phyloP scores from a whole-genome alignment of 1,140 invertebrate genomes.

The Helicoverpa armigera region DNA sequence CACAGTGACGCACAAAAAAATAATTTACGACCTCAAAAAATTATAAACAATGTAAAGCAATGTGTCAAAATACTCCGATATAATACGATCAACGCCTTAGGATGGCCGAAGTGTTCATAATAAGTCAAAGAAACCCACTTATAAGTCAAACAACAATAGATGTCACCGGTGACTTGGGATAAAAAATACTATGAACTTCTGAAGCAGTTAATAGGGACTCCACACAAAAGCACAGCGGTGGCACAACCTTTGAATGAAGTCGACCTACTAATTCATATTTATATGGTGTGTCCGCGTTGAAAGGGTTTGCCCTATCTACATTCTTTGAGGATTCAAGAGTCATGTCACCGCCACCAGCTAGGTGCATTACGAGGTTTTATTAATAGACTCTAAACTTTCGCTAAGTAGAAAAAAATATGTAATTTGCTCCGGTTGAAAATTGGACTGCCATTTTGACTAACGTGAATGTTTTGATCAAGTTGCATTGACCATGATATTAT shows the following conservation, averaged over 20 bases:
- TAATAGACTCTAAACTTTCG: too few species aligned
- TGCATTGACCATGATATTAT: neutral
- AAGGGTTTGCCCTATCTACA: slow-evolving; percentile 63
- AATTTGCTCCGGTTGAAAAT: too few species aligned
- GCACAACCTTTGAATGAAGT: slow-evolving; percentile 67
- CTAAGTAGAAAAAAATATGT: too few species aligned
- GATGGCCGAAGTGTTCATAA: slow-evolving; percentile 64
- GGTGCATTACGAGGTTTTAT: too few species aligned
- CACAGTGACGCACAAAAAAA: slow-evolving; percentile 61
- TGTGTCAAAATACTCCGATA: slow-evolving; percentile 83
- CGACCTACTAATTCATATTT: slow-evolving; percentile 74
- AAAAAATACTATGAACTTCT: slow-evolving; percentile 85
- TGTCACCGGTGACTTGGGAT: slow-evolving; percentile 70
- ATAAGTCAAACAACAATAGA: slow-evolving; percentile 69
- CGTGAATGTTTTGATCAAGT: too few species aligned
- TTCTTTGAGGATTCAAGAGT: slow-evolving; percentile 54
- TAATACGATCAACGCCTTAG: slow-evolving; percentile 73
- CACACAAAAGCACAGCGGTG: slow-evolving; percentile 72
- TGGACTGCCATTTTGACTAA: too few species aligned
- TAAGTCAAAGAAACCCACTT: slow-evolving; percentile 63
- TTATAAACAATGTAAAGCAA: slow-evolving; percentile 76
- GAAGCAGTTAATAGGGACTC: slow-evolving; percentile 78
- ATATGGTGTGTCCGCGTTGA: slow-evolving; percentile 63
- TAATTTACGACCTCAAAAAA: slow-evolving; percentile 79
- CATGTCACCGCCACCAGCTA: slow-evolving; percentile 50